Percentiles rank a stretch among this genome's conserved stretches.
These are phyloP conservation scores for Trachurus trachurus DNA, from an alignment of 2,797 vertebrate genomes.

Conservation along the genomic window DNA sequence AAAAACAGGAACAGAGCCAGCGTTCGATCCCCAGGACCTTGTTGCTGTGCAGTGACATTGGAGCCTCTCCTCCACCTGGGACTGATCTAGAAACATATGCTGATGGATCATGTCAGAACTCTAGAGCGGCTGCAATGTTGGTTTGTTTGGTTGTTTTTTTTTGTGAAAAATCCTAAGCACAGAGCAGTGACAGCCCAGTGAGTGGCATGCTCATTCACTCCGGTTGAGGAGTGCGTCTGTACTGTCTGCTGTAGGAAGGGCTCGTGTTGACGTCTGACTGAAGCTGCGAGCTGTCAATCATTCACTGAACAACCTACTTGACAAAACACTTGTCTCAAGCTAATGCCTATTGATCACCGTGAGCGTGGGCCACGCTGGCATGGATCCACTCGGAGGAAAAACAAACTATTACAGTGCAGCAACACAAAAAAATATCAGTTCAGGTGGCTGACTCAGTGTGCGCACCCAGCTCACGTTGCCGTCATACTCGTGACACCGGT, in stretches of 20 bases:
- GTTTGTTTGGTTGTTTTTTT: not conserved
- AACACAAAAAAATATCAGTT: slow-evolving; percentile 1
- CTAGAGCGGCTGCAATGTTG: not conserved
- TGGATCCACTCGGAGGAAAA: slow-evolving; percentile 45
- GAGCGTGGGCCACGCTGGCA: slow-evolving; percentile 39
- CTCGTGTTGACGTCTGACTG: slow-evolving; percentile 38
- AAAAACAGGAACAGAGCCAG: not conserved
- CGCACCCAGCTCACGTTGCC: not conserved
- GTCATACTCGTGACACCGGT: not conserved
- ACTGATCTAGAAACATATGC: slow-evolving; percentile 9
- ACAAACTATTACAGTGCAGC: slow-evolving; percentile 43
- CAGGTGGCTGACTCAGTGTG: slow-evolving; percentile 3
- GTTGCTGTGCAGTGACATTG: not conserved
- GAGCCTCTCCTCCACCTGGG: not conserved
- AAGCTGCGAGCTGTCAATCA: slow-evolving; percentile 59
- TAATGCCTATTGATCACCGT: slow-evolving; percentile 68
- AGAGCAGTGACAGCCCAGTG: slow-evolving; percentile 21
- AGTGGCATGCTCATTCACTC: slow-evolving; percentile 27
- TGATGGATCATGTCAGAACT: slow-evolving; percentile 29
- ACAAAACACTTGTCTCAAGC: slow-evolving; percentile 66
- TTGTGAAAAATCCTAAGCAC: slow-evolving; percentile 3
- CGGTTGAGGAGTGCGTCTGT: slow-evolving; percentile 17
- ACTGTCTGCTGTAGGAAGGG: slow-evolving; percentile 28
- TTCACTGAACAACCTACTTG: slow-evolving; percentile 52
- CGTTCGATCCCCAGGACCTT: not conserved